Percentiles rank a stretch among this genome's conserved stretches.
Evolutionary conservation across 2,797 vertebrate genomes (phyloP).

Genomic region (Streptopelia turtur): DNA sequence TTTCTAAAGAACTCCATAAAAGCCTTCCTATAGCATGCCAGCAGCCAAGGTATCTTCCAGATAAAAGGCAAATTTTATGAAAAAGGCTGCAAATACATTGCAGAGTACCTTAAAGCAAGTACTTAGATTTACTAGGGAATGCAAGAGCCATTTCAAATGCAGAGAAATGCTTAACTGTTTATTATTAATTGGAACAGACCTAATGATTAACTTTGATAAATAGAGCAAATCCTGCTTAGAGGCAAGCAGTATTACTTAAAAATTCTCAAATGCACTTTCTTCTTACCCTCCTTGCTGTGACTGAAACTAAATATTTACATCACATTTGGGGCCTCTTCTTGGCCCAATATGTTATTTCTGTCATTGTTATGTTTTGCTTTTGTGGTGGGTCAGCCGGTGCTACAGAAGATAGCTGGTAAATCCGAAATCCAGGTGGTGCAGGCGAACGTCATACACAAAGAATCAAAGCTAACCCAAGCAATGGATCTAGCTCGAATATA

Average conservation of each 20-base stretch:
- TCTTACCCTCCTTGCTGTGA: background rate
- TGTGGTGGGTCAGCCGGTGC: background rate
- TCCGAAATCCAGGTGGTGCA: background rate
- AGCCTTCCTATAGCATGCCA: background rate
- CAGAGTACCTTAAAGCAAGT: background rate
- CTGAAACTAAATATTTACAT: constrained; percentile 47
- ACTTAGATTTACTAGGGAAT: constrained; percentile 7
- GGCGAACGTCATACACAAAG: background rate
- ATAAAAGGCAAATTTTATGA: background rate
- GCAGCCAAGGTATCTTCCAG: background rate
- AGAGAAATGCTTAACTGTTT: constrained; percentile 33
- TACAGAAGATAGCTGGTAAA: constrained; percentile 7
- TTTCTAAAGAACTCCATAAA: background rate
- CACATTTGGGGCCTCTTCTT: background rate
- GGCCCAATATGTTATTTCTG: background rate
- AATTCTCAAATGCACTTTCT: background rate
- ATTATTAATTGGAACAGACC: constrained; percentile 39
- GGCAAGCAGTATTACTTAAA: background rate
- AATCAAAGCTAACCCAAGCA: background rate
- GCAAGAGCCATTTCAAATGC: background rate
- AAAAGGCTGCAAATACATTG: background rate
- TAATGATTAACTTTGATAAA: constrained; percentile 56
- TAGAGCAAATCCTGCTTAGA: background rate
- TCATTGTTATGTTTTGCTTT: constrained; percentile 1
- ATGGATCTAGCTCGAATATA: background rate